phyloP scores from a whole-genome alignment of 2,113 vertebrate species.

The Trinectes maculatus region DNA sequence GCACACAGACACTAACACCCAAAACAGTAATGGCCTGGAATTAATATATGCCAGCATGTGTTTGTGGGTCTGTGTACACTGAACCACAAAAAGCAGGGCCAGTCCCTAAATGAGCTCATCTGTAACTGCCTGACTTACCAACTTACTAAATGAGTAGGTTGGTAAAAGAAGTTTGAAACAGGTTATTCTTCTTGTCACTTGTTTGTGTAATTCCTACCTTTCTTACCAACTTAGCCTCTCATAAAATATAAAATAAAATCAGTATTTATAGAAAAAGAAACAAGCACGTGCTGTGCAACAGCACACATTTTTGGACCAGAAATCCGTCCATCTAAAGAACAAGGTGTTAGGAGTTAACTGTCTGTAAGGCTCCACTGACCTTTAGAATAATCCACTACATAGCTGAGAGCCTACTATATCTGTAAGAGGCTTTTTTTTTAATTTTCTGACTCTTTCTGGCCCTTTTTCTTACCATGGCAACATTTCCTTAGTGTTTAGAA shows the following conservation, averaged over 20 bases:
- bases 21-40: neutral
- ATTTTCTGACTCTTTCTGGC: slow-evolving; percentile 32
- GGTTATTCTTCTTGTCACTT: no score
- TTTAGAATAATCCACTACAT: slow-evolving; percentile 25
- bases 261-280: no score
- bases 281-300: no score
- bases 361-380: slow-evolving; percentile 27
- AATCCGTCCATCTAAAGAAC: no score
- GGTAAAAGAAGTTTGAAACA: no score
- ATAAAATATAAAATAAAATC: no score
- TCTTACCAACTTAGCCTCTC: neutral
- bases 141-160: no score
- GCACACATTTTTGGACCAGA: no score
- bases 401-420: slow-evolving; percentile 25
- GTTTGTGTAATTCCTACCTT: neutral
- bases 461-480: slow-evolving; percentile 35
- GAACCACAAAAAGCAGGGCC: neutral
- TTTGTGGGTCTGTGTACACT: neutral
- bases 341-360: slow-evolving; percentile 1
- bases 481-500: slow-evolving; percentile 56
- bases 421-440: slow-evolving; percentile 40
- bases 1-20: neutral
- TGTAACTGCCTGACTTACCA: neutral
- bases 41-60: neutral
- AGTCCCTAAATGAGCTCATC: neutral